A percentile compares a stretch with the other conserved stretches of the same genome.
Conservation (phyloP, 53 echinoderm and acorn worm genomes). For the Pentamera pediparva region DNA sequence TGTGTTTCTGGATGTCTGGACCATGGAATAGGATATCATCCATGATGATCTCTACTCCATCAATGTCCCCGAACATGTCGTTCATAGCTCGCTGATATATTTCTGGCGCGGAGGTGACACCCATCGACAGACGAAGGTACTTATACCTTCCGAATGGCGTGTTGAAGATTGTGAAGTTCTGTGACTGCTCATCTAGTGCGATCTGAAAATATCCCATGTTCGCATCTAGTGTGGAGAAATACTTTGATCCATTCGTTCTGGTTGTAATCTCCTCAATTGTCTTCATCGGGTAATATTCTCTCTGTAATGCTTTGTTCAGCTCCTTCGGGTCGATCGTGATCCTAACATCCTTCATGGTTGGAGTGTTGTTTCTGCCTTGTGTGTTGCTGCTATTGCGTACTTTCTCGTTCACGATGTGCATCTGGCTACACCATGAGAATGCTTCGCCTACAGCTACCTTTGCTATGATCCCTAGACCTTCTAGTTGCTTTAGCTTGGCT, state of each 20-base stretch:
- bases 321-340: conserved; percentile 5
- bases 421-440: conserved; percentile 21
- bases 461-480: neutral
- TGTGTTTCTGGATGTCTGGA: neutral
- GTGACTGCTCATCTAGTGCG: neutral
- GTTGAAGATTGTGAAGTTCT: conserved; percentile 1
- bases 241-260: neutral
- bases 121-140: neutral
- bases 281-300: neutral
- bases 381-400: neutral
- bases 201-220: neutral
- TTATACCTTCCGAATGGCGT: conserved; percentile 1
- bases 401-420: conserved; percentile 1
- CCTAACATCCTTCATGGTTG: neutral
- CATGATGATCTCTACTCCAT: conserved; percentile 15
- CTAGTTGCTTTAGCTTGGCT: neutral
- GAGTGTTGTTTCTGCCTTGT: neutral
- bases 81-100: conserved; percentile 28
- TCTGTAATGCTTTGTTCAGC: neutral
- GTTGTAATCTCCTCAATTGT: neutral
- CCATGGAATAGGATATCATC: conserved; percentile 12
- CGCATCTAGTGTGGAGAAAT: neutral
- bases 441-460: conserved; percentile 11
- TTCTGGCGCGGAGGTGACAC: conserved; percentile 3
- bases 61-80: conserved; percentile 30